A percentile compares a stretch with the other conserved stretches of the same genome.
Conservation (phyloP, 2,888 invertebrate species). For the Catocala sponsa region DNA sequence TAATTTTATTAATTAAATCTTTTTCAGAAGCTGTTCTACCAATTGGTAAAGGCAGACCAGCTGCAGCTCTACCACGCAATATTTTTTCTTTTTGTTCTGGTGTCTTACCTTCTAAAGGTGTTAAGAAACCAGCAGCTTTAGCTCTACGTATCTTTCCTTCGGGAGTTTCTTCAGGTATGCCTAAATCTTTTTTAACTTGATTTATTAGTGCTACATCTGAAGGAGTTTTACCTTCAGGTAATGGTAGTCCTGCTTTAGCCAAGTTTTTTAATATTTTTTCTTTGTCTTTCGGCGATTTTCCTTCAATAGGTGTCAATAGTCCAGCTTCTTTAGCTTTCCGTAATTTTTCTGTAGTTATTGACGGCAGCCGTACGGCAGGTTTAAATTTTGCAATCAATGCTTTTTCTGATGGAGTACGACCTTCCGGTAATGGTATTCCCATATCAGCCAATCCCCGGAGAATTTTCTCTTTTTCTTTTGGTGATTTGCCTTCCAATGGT, state of each 20-base stretch:
- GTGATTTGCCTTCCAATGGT: constrained; percentile 47
- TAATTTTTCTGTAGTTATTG: constrained; percentile 11
- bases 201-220: constrained; percentile 5
- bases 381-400: constrained; percentile 26
- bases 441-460: constrained; percentile 26
- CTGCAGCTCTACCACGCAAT: constrained; percentile 42
- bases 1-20: constrained; percentile 6
- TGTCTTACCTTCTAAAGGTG: constrained; percentile 22
- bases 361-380: constrained; percentile 1
- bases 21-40: constrained; percentile 48
- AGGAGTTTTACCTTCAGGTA: constrained; percentile 32
- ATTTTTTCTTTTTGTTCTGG: constrained; percentile 46
- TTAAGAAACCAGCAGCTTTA: constrained; percentile 34
- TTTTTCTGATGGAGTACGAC: constrained; percentile 41
- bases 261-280: constrained; percentile 32
- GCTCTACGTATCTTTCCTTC: constrained; percentile 23
- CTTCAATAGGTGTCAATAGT: constrained; percentile 18
- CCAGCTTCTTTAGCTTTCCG: constrained; percentile 29
- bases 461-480: constrained; percentile 43
- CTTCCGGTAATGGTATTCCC: constrained; percentile 45
- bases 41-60: constrained; percentile 47
- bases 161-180: neutral
- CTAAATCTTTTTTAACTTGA: too few relatives aligned
- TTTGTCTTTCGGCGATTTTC: constrained; percentile 17
- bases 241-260: constrained; percentile 25